phyloP scores from a whole-genome alignment of 2,113 vertebrate species.

The Microcebus jonahi region DNA sequence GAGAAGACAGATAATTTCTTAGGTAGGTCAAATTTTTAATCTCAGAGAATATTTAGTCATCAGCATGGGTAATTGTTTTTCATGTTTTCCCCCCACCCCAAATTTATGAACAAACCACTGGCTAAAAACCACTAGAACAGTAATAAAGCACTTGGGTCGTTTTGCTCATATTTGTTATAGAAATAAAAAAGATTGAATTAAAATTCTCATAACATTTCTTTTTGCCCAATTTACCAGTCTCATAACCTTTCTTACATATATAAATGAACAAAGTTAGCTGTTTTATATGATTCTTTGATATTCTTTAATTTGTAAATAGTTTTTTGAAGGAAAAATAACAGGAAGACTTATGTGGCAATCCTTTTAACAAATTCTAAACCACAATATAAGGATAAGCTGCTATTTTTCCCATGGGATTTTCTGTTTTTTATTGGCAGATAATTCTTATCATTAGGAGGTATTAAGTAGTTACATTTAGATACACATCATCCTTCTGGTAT shows the following conservation, averaged over 20 bases:
- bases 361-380: not conserved
- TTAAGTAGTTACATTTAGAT: not conserved
- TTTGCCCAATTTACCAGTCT: not conserved
- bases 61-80: not conserved
- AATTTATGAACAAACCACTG: not conserved
- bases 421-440: constrained; percentile 12
- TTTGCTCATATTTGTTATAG: constrained; percentile 14
- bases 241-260: not conserved
- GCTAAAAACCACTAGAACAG: not conserved
- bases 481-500: constrained; percentile 25
- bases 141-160: not conserved
- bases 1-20: not conserved
- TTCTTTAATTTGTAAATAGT: not conserved
- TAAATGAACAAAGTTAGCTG: not conserved
- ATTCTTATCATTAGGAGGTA: not conserved
- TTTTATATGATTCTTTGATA: constrained; percentile 2
- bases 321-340: not conserved
- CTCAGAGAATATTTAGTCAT: not conserved
- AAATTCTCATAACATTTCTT: constrained; percentile 6
- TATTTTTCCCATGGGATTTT: not conserved
- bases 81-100: fast-evolving
- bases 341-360: not conserved
- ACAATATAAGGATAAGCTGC: not conserved
- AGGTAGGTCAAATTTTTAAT: not conserved
- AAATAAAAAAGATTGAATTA: not conserved